These are phyloP conservation scores for Acipenser transmontanus DNA, from an alignment of 2,797 vertebrate genomes.

Conservation along the genomic window DNA sequence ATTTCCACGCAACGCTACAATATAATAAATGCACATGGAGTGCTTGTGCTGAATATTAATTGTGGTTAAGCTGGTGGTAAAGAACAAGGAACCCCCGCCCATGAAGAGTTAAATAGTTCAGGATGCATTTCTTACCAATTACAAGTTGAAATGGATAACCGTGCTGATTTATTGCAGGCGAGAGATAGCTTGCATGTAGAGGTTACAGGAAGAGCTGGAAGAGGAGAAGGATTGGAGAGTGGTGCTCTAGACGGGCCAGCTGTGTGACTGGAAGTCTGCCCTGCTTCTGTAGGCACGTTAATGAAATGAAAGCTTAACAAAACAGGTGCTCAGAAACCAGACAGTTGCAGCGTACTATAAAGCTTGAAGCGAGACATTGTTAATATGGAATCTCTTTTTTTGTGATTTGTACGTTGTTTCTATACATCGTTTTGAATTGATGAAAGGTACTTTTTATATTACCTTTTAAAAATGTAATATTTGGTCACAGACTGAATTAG, in stretches of 20 bases:
- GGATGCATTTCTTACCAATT: background rate
- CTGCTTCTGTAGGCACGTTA: conserved; percentile 12
- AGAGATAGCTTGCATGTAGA: background rate
- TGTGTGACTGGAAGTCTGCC: background rate
- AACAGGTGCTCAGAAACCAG: background rate
- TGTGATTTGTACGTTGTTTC: too few species aligned
- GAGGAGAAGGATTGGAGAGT: background rate
- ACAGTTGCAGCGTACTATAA: background rate
- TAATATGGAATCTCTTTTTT: too few species aligned
- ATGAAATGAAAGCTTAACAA: background rate
- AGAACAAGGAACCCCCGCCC: background rate
- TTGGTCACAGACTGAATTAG: too few species aligned
- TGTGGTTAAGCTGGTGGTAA: too few species aligned
- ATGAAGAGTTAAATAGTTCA: background rate
- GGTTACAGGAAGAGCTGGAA: background rate
- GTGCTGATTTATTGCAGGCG: background rate
- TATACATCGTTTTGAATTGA: too few species aligned
- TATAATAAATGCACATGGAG: too few species aligned
- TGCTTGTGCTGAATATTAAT: too few species aligned
- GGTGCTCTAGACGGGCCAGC: background rate
- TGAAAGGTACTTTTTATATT: too few species aligned
- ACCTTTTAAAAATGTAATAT: too few species aligned
- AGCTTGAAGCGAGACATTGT: too few species aligned
- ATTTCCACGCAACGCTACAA: too few species aligned
- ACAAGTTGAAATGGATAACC: accelerated